phyloP scores from a whole-genome alignment of 2,113 vertebrate genomes.

The Paradoxurus hermaphroditus region DNA sequence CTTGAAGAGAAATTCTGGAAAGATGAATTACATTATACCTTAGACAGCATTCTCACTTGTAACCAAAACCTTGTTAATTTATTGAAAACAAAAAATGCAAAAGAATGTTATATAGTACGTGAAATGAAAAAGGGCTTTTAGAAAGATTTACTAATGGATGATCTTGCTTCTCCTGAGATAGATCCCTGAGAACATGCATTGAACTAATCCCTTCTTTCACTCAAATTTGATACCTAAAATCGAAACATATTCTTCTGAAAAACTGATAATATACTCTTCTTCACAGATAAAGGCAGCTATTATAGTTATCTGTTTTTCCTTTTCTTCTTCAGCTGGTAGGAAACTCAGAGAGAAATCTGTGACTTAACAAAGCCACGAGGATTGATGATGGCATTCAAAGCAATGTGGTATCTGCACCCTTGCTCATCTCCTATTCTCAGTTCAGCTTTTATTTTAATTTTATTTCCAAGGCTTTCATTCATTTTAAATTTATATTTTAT shows the following conservation, averaged over 20 bases:
- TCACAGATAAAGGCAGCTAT: neutral
- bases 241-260: neutral
- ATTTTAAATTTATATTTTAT: conserved; percentile 19
- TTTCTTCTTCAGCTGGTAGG: neutral
- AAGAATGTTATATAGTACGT: neutral
- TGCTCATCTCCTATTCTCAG: neutral
- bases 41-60: neutral
- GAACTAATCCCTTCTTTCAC: neutral
- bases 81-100: neutral
- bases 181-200: neutral
- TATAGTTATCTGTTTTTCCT: neutral
- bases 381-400: neutral
- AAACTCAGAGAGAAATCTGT: neutral
- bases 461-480: neutral
- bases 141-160: neutral
- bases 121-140: neutral
- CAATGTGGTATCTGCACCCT: no score
- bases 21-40: neutral
- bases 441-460: neutral
- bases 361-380: neutral
- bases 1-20: conserved; percentile 9
- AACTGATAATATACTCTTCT: neutral
- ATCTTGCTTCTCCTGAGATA: neutral
- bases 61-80: neutral
- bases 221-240: neutral